Conservation (phyloP, 2,797 vertebrate genomes). For the Hemitrygon akajei region DNA sequence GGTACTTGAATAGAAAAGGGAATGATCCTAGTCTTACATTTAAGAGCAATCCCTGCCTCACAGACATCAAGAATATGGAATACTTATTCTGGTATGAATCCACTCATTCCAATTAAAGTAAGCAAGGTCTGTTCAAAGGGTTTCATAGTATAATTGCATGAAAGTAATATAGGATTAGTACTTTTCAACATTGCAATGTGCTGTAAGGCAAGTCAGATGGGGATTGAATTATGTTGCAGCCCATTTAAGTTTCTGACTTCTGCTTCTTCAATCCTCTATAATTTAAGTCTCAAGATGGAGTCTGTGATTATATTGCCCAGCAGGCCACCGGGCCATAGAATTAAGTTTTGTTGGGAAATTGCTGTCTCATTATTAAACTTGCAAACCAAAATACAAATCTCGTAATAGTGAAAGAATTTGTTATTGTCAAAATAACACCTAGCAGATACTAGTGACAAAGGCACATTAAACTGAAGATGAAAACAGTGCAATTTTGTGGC, state of each 20-base stretch:
- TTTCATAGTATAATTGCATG: background rate
- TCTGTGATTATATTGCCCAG: background rate
- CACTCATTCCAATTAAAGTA: background rate
- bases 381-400: background rate
- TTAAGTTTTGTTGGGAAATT: background rate
- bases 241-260: background rate
- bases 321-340: background rate
- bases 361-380: background rate
- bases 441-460: background rate
- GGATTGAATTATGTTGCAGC: background rate
- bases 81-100: background rate
- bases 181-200: background rate
- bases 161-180: background rate
- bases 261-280: background rate
- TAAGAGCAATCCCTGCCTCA: background rate
- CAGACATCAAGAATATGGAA: background rate
- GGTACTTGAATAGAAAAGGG: background rate
- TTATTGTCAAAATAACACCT: background rate
- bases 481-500: background rate
- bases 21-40: background rate
- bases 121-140: background rate
- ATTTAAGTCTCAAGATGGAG: background rate
- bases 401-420: background rate
- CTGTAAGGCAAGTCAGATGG: conserved; percentile 3
- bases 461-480: background rate